Evolutionary conservation across 1,140 invertebrate species (phyloP).

Genomic region (Hylaeus volcanicus): DNA sequence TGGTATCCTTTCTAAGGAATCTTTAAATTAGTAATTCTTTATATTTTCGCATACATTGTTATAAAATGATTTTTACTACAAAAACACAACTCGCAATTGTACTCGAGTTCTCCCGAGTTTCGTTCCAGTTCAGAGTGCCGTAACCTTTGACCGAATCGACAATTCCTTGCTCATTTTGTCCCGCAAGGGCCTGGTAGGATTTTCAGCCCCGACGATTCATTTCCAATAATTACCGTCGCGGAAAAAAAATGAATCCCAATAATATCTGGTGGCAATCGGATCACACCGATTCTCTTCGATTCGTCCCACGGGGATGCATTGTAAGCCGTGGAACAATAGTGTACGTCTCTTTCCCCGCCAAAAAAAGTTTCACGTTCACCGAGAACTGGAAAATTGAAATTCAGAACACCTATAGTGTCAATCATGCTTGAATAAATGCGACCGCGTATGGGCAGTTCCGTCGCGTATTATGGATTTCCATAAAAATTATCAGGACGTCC

Average conservation of each 20-base stretch:
- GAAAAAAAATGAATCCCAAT: slow-evolving; percentile 28
- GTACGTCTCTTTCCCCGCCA: neutral
- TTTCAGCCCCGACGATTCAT: slow-evolving; percentile 10
- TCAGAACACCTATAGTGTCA: neutral
- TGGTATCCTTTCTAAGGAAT: too few species aligned
- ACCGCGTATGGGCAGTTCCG: too few species aligned
- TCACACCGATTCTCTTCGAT: slow-evolving; percentile 10
- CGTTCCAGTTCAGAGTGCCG: neutral
- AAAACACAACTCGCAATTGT: neutral
- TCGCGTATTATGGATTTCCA: too few species aligned
- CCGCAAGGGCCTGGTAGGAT: neutral
- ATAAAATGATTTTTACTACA: too few species aligned
- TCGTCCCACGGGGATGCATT: neutral
- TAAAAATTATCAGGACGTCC: too few species aligned
- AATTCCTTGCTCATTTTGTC: neutral
- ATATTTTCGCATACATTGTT: too few species aligned
- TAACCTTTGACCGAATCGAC: neutral
- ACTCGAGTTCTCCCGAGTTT: neutral
- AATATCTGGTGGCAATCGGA: slow-evolving; percentile 15
- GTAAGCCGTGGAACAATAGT: neutral
- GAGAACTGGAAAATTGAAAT: neutral
- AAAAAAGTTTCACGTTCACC: neutral
- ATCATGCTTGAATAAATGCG: neutral
- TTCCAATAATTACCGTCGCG: slow-evolving; percentile 31
- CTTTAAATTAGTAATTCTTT: too few species aligned